Conservation (phyloP, 1,140 invertebrate species). For the Schlechtendalia chinensis region DNA sequence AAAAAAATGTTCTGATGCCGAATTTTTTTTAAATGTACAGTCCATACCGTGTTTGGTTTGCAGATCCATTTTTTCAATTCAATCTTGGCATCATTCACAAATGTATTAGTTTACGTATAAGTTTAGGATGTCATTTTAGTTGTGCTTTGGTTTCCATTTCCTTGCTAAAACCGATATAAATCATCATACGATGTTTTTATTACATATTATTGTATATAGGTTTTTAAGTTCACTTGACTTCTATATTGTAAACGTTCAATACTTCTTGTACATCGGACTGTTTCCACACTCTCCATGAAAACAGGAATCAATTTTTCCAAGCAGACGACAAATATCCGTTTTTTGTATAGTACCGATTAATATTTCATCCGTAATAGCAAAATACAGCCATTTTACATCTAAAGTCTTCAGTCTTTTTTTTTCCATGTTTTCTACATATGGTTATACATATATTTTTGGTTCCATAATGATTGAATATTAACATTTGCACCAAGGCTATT, state of each 20-base stretch:
- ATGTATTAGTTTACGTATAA: slow-evolving; percentile 24
- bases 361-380: slow-evolving; percentile 51
- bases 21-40: slow-evolving; percentile 37
- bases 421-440: slow-evolving; percentile 46
- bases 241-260: slow-evolving; percentile 10
- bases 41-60: slow-evolving; percentile 41
- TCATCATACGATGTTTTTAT: background rate
- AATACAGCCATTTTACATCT: slow-evolving; percentile 51
- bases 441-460: slow-evolving; percentile 45
- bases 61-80: slow-evolving; percentile 39
- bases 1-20: slow-evolving; percentile 12
- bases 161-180: background rate
- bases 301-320: slow-evolving; percentile 47
- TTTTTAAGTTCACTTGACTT: background rate
- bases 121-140: slow-evolving; percentile 31
- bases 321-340: slow-evolving; percentile 38
- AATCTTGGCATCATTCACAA: slow-evolving; percentile 31
- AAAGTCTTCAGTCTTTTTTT: slow-evolving; percentile 47
- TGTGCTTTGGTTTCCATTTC: slow-evolving; percentile 5
- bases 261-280: slow-evolving; percentile 36
- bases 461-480: slow-evolving; percentile 49
- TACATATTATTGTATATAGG: background rate
- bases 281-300: slow-evolving; percentile 45
- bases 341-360: slow-evolving; percentile 48
- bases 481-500: slow-evolving; percentile 37